Base-by-base conservation (phyloP, 2,888 invertebrate genomes). In the Deilephila porcellus region DNA sequence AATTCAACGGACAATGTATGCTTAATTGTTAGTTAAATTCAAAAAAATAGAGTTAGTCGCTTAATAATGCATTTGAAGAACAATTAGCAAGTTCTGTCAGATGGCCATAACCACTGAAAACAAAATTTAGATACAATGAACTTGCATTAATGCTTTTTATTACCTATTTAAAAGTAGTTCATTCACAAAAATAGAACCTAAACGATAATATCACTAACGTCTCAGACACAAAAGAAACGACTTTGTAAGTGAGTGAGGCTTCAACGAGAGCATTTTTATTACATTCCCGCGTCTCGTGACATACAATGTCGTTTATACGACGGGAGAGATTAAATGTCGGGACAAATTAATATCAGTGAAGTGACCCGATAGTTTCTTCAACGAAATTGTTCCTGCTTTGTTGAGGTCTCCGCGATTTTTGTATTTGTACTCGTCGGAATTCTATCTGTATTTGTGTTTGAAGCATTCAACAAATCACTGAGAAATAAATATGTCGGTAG, bases 181-280 rank as follows among this genome's bases (percentile, higher is more conserved):
- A 6, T 56, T 4, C 56, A 34, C n/a, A 37, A 29, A 25, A 59
- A 32, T 19, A 37, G 3, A 17, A 25, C 17, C 14, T 29, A 71
- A 60, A 60, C 60, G 60, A 62, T 60, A 34, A 34, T 53, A 5
- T 20, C 25, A 56, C 32, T 32, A 20, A 63, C 20, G 32, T 32
- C 7, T 34, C 14, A 20, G 63, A 62, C 52, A 32, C 7, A 63
- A 63, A 62, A 63, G 71, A 71, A 34, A 34, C 72, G 20, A 34
- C 72, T 53, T 34, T 71, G 56, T 63, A 63, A 56, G 53, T 63
- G 20, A 29, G n/a, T 53, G 60, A n/a, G 63, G 20, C 63, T 72
- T 63, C 72, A 53, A 56, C 37, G 19, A 60, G 32, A 17, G 52
- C n/a, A 72, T 62, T 72, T 72, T 72, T 72, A 64, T 72, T 63